phyloP scores from a whole-genome alignment of 35 echinoderm and acorn worm species.

The Patiria miniata region DNA sequence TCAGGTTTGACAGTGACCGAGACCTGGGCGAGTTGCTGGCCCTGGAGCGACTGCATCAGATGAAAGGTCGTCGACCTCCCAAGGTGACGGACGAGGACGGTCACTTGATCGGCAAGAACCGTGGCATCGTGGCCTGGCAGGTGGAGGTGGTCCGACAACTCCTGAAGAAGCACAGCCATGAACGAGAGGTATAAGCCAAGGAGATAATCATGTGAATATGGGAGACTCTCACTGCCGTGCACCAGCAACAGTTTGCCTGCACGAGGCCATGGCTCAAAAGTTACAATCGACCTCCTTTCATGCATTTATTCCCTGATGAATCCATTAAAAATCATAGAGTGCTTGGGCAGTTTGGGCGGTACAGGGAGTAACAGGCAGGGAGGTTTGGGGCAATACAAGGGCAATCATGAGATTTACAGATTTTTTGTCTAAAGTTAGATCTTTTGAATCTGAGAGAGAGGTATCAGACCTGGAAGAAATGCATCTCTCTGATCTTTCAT shows the following conservation, averaged over 20 bases:
- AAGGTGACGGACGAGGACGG: conserved; percentile 42
- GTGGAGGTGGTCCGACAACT: conserved; percentile 76
- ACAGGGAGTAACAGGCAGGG: too few species aligned
- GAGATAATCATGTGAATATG: neutral
- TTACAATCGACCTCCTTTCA: too few species aligned
- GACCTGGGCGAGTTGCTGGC: conserved; percentile 79
- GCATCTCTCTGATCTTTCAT: too few species aligned
- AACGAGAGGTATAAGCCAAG: conserved; percentile 65
- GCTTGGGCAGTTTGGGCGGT: too few species aligned
- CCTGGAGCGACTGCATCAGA: conserved; percentile 61
- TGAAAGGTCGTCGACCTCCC: conserved; percentile 41
- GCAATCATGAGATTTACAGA: too few species aligned
- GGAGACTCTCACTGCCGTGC: neutral
- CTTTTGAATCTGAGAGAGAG: too few species aligned
- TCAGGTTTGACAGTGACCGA: conserved; percentile 89
- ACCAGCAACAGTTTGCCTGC: neutral
- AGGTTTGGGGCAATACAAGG: too few species aligned
- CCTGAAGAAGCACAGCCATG: conserved; percentile 82
- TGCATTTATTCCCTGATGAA: neutral
- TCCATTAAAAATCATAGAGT: neutral
- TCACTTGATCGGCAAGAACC: conserved; percentile 48
- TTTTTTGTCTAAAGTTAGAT: too few species aligned
- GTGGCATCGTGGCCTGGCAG: conserved; percentile 87
- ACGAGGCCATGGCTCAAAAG: neutral
- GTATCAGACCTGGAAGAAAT: too few species aligned